Conservation (phyloP, 2,888 invertebrate genomes). For the Lampropteryx suffumata region DNA sequence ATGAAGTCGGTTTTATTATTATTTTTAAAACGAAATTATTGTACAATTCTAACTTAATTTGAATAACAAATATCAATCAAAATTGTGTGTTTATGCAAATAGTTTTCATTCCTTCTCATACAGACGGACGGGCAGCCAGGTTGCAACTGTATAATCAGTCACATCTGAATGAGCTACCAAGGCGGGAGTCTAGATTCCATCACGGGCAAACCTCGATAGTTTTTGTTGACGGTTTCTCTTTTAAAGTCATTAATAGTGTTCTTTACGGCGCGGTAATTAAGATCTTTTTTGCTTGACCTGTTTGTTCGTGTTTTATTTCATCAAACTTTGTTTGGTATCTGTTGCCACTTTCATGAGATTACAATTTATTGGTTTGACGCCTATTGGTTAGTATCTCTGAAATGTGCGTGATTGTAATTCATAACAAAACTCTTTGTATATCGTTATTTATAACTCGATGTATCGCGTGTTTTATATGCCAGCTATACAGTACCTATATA, state of each 20-base stretch:
- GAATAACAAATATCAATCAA: slow-evolving; percentile 11
- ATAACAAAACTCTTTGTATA: slow-evolving; percentile 7
- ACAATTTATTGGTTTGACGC: slow-evolving; percentile 32
- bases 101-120: slow-evolving; percentile 18
- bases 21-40: too few species aligned
- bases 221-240: slow-evolving; percentile 68
- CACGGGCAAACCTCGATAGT: slow-evolving; percentile 60
- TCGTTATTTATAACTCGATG: slow-evolving; percentile 7
- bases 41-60: slow-evolving; percentile 9
- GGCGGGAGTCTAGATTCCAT: slow-evolving; percentile 57
- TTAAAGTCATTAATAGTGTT: slow-evolving; percentile 47
- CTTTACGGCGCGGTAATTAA: slow-evolving; percentile 48
- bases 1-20: too few species aligned
- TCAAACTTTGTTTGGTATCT: slow-evolving; percentile 27
- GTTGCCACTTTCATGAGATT: slow-evolving; percentile 30
- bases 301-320: slow-evolving; percentile 36
- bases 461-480: slow-evolving; percentile 6
- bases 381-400: slow-evolving; percentile 11
- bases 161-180: slow-evolving; percentile 52
- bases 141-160: slow-evolving; percentile 37
- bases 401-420: slow-evolving; percentile 13
- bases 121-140: slow-evolving; percentile 23
- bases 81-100: slow-evolving; percentile 24
- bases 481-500: too few species aligned
- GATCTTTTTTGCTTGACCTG: slow-evolving; percentile 35